Conservation (phyloP, 1,140 invertebrate species). For the Drosophila pseudoananassae region DNA sequence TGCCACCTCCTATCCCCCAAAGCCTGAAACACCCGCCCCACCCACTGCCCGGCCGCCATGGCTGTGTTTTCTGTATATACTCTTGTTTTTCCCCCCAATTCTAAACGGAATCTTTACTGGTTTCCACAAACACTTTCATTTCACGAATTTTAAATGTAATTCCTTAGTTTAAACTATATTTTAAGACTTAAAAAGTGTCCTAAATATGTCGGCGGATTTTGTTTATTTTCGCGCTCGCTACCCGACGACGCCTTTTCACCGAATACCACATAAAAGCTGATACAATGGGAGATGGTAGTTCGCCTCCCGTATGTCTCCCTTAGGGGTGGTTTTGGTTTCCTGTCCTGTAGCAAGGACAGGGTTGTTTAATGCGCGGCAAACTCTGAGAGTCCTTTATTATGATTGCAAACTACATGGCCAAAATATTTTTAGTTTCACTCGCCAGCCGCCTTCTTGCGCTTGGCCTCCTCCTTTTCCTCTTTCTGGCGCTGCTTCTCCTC, state of each 20-base stretch:
- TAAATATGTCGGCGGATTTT: conserved; percentile 14
- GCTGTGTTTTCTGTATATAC: conserved; percentile 48
- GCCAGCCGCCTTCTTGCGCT: conserved; percentile 4
- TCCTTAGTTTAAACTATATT: background rate
- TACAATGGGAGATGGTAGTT: conserved; percentile 46
- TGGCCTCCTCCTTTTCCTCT: conserved; percentile 3
- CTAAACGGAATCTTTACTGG: conserved; percentile 6
- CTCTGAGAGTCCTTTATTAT: conserved; percentile 41
- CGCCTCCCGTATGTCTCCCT: conserved; percentile 46
- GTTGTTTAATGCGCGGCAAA: conserved; percentile 64
- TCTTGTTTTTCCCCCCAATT: conserved; percentile 22
- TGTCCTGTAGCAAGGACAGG: conserved; percentile 55
- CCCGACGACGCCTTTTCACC: conserved; percentile 58
- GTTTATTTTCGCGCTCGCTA: conserved; percentile 40
- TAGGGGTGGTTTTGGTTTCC: conserved; percentile 77
- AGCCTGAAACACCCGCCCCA: conserved; percentile 22
- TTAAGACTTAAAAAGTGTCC: conserved; percentile 11
- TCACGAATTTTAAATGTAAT: conserved; percentile 1
- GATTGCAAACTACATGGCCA: conserved; percentile 11
- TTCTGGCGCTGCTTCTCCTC: background rate
- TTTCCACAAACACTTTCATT: conserved; percentile 11
- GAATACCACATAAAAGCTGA: conserved; percentile 69
- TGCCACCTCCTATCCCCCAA: conserved; percentile 6
- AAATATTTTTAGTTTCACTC: conserved; percentile 21
- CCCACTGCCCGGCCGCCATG: conserved; percentile 48